phyloP scores from a whole-genome alignment of 1,140 invertebrate species.

The Dinoponera quadriceps region DNA sequence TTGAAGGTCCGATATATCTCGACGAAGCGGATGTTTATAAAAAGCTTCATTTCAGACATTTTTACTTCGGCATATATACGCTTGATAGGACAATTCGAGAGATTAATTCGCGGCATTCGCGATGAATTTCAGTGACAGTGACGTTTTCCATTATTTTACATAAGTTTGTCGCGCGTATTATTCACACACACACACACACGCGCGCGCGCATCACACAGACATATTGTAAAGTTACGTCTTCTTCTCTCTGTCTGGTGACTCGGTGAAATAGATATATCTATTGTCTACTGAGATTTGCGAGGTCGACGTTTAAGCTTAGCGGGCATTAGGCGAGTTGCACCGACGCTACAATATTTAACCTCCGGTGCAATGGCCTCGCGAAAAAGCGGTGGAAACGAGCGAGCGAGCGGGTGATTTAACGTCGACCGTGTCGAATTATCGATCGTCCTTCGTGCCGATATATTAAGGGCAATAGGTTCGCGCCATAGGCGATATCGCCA shows the following conservation, averaged over 20 bases:
- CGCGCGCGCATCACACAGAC: background rate
- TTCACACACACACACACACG: no score
- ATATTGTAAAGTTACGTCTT: background rate
- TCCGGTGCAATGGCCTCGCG: background rate
- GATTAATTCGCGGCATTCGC: no score
- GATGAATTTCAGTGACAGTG: no score
- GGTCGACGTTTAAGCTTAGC: constrained; percentile 21
- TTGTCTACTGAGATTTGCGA: constrained; percentile 9
- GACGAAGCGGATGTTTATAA: background rate
- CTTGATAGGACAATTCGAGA: no score
- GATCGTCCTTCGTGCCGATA: constrained; percentile 17
- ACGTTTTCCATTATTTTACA: no score
- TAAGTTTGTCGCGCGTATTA: background rate
- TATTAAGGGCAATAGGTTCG: constrained; percentile 52
- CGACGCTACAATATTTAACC: constrained; percentile 42
- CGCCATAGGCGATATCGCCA: constrained; percentile 14
- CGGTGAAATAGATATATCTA: background rate
- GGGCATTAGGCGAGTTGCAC: constrained; percentile 15
- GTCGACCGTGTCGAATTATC: constrained; percentile 44
- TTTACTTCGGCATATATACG: no score
- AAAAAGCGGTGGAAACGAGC: constrained; percentile 9
- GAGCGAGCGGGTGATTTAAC: constrained; percentile 30
- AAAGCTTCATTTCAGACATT: background rate
- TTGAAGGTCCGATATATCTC: no score
- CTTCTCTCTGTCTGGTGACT: background rate